Base-by-base conservation (phyloP, 1,140 invertebrate species). In the Drosophila tristis region DNA sequence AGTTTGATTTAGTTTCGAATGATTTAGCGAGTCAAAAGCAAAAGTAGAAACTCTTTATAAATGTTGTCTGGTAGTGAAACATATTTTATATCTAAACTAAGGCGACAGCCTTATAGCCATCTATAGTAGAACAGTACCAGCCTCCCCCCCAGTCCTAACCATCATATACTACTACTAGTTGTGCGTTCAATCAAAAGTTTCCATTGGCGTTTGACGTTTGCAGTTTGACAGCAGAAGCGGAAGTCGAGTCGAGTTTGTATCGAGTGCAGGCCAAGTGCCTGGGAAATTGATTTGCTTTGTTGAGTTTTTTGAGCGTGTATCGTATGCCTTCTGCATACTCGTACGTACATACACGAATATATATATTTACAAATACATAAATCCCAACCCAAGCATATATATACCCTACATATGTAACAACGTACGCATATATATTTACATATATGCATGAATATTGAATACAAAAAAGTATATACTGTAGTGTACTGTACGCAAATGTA, bases 11-110 rank as follows among this genome's bases (percentile, higher is more conserved):
- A 74, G 70, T 74, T 74, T 64, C 7, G n/a, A 47, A 47, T 42
- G 25, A 54, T 47, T 44, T 9, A 9, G 31, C 8, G 8, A 31
- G 45, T 20, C 20, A 57, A 13, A 11, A 45, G 45, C 45, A 26
- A 43, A 51, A 42, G 15, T 20, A 64, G 56, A 61, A 61, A 68
- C 64, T 57, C 62, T 87, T 89, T 87, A 89, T 89, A 87, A 87
- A 73, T 87, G 84, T 87, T 87, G 84, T 87, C 78, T 89, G 63
- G 71, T 79, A 87, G 80, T 76, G 44, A 50, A 44, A 65, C 68
- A 79, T 66, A 73, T 85, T 86, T 84, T 80, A 64, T 73, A 86
- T 74, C 54, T 58, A 11, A 50, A 53, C 54, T 64, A 77, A 7
- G 26, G 26, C 26, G 23, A 25, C 58, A 68, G 61, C 57, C 44